These are phyloP conservation scores for Dermatemys mawii DNA, from an alignment of 2,113 vertebrate genomes.

Conservation along the genomic window DNA sequence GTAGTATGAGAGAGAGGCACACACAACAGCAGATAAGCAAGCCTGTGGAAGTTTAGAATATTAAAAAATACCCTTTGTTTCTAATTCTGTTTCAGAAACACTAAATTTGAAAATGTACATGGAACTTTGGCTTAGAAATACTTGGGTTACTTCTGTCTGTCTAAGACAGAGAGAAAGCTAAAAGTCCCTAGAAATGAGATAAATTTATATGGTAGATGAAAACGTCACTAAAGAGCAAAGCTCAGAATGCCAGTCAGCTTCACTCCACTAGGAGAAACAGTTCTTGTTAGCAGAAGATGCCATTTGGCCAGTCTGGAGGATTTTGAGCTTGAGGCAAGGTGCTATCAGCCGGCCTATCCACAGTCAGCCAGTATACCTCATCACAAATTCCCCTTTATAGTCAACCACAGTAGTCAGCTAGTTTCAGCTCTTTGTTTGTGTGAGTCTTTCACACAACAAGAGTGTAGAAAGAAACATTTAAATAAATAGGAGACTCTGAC, in stretches of 20 bases:
- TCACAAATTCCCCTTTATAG: background rate
- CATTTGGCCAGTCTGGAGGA: background rate
- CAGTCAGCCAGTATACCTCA: background rate
- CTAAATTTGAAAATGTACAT: background rate
- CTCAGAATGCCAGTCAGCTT: background rate
- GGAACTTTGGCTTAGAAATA: background rate
- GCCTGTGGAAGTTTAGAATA: background rate
- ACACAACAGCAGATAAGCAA: background rate
- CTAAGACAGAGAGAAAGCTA: background rate
- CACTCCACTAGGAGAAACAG: background rate
- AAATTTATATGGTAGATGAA: background rate
- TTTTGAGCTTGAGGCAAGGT: background rate
- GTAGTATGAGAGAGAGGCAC: background rate
- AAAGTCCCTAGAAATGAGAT: background rate
- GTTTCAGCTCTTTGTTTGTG: background rate
- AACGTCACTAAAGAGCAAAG: background rate
- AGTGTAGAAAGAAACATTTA: too few species aligned
- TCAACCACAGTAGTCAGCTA: background rate
- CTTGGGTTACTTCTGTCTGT: background rate
- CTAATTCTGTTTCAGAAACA: fast-evolving
- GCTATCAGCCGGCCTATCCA: background rate
- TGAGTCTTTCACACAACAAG: too few species aligned
- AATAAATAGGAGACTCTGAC: too few species aligned
- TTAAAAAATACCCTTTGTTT: background rate
- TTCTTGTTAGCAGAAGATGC: background rate